Conservation (phyloP, 2,888 invertebrate genomes). For the Pyrrhosoma nymphula region DNA sequence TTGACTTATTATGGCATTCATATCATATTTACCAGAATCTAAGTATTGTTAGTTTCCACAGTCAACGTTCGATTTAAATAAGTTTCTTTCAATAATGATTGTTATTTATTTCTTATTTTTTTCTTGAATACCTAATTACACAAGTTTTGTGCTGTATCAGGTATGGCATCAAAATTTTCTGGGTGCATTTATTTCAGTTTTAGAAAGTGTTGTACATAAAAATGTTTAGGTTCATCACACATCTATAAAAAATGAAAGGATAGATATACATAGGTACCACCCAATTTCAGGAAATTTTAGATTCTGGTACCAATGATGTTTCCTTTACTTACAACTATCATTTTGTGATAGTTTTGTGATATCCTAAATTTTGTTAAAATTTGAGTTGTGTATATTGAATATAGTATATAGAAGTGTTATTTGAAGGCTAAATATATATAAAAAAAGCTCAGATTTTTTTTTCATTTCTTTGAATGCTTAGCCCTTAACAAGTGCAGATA, state of each 20-base stretch:
- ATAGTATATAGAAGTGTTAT: constrained; percentile 57
- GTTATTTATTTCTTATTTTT: not conserved
- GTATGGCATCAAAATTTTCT: not conserved
- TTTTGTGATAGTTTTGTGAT: constrained; percentile 43
- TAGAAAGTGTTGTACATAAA: not conserved
- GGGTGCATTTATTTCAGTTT: not conserved
- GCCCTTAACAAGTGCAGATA: not conserved
- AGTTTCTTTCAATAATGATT: not conserved
- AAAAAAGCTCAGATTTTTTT: not conserved
- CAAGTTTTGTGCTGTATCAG: not conserved
- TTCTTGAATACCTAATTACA: not conserved
- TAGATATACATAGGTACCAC: not conserved
- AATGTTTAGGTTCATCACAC: not conserved
- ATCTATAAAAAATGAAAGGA: not conserved
- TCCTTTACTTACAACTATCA: not conserved
- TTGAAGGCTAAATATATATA: not conserved
- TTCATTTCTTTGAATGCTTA: not conserved
- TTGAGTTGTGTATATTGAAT: constrained; percentile 49
- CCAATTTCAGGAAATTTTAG: not conserved
- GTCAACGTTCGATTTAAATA: not conserved
- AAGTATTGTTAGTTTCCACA: not conserved
- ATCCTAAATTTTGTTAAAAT: constrained; percentile 50
- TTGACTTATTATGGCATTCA: not conserved
- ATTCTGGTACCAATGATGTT: not conserved
- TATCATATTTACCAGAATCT: constrained; percentile 46